Conservation (phyloP, 2,888 invertebrate species). For the Acronicta aceris region DNA sequence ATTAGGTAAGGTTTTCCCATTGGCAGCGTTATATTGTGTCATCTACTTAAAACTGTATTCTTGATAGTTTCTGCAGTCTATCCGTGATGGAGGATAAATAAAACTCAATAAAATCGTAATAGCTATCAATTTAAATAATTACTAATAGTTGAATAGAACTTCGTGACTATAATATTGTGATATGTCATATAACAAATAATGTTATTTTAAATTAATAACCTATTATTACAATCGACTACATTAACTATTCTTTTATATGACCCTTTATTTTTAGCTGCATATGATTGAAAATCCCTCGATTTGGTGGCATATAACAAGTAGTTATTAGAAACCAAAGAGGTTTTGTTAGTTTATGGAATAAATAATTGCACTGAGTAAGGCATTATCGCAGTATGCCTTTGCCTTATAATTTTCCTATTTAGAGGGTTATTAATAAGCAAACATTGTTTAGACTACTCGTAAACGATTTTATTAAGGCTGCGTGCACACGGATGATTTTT, state of each 20-base stretch:
- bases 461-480: background rate
- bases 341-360: conserved; percentile 44
- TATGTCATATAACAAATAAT: conserved; percentile 51
- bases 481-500: background rate
- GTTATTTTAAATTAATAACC: conserved; percentile 41
- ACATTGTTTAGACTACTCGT: conserved; percentile 14
- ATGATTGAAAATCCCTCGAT: conserved; percentile 5
- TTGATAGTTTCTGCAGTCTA: background rate
- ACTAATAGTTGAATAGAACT: conserved; percentile 31
- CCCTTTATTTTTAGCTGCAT: fast-evolving
- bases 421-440: conserved; percentile 17
- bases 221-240: conserved; percentile 29
- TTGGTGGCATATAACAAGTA: background rate
- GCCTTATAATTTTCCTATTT: conserved; percentile 37
- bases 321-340: conserved; percentile 27
- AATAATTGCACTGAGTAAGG: conserved; percentile 45
- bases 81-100: conserved; percentile 28
- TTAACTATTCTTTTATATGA: background rate
- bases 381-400: conserved; percentile 36
- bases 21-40: conserved; percentile 3
- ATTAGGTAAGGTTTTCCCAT: too few relatives aligned
- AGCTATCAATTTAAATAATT: conserved; percentile 44
- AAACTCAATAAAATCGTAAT: conserved; percentile 40
- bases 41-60: background rate
- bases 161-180: conserved; percentile 50